phyloP scores from a whole-genome alignment of 2,888 invertebrate genomes.

The Trachelus troglodyta region DNA sequence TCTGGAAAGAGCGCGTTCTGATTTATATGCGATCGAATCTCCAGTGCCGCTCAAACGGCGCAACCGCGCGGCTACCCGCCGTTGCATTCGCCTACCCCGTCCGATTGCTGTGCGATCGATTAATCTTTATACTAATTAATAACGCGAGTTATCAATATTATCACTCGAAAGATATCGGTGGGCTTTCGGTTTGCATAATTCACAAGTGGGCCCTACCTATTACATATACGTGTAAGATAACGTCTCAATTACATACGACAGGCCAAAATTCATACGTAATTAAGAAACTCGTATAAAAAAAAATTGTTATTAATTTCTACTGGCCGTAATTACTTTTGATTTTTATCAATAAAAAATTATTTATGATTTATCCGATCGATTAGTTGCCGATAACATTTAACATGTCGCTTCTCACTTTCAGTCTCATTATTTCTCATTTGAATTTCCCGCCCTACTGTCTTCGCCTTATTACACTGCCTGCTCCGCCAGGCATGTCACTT shows the following conservation, averaged over 20 bases:
- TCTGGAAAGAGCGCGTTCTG: slow-evolving; percentile 52
- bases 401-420: background rate
- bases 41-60: slow-evolving; percentile 9
- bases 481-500: background rate
- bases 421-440: background rate
- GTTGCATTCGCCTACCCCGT: background rate
- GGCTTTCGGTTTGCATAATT: slow-evolving; percentile 31
- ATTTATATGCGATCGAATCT: slow-evolving; percentile 56
- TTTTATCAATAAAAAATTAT: too few relatives aligned
- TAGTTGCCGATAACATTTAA: background rate
- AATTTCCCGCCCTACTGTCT: background rate
- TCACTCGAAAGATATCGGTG: slow-evolving; percentile 37
- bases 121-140: background rate
- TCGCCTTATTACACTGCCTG: background rate
- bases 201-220: slow-evolving; percentile 22
- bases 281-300: background rate
- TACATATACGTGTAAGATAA: background rate
- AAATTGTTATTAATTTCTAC: background rate
- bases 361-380: background rate
- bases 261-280: background rate
- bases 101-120: background rate
- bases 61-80: background rate
- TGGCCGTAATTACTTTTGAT: background rate
- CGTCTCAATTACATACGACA: background rate
- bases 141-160: background rate